Base-by-base conservation (phyloP, 2,888 invertebrate species). In the Conistra vaccinii region DNA sequence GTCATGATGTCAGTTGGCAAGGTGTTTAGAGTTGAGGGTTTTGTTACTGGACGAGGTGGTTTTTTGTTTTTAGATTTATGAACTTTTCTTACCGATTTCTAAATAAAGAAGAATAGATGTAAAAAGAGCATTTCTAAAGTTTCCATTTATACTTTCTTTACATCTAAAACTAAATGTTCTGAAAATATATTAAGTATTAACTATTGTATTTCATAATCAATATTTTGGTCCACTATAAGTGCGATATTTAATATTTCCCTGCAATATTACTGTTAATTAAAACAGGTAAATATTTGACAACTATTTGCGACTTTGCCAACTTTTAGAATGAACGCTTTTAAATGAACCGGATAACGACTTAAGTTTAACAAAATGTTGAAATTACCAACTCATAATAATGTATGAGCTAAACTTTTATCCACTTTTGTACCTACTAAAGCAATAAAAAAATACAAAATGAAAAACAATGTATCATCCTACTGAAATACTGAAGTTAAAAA, bases 401-500 rank as follows among this genome's bases (percentile, higher is more conserved):
- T 32, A 1, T 29, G 20, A 57, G 9, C 3, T 7, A 20, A 20
- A 20, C 0, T 29, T 57, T 29, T 6, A 1, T 29, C 9, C 29
- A 29, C 20, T n/a, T 29, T 57, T 57, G 3, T 29, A 4, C 3
- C 20, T 3, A 20, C 3, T 32, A 70, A n/a, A 35, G 35, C 32
- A 65, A 55, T 26, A 69, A 68, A 77, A 77, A 76, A 32, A 14
- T n/a, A 45, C 14, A 35, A 10, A 29, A 69, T 29, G 9, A n/a
- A 53, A 60, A 70, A 77, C 17, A 77, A 60, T 60, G 29, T 53
- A 78, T 45, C 26, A 35, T 29, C 7, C 14, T 0, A 78, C 42
- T n/a, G 12, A 78, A 53, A 35, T 35, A 35, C 58, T 51, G 17
- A 29, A 32, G 39, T 12, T 32, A 57, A 76, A 73, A 75, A 76